Percentiles rank a stretch among this genome's conserved stretches.
Evolutionary conservation across 2,888 invertebrate species (phyloP).

Genomic region (Seira ritae): DNA sequence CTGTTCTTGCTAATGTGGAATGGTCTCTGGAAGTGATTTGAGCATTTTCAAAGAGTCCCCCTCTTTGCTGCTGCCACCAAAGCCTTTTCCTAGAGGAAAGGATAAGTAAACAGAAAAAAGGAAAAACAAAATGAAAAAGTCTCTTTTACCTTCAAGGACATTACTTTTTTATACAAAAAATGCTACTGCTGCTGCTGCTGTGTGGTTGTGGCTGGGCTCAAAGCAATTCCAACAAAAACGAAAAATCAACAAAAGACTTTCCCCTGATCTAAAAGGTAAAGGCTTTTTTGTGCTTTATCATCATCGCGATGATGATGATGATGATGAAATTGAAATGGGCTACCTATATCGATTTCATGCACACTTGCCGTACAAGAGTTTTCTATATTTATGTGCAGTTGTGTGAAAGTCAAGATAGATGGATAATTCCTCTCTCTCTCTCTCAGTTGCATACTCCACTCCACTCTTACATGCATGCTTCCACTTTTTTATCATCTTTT

Average conservation of each 20-base stretch:
- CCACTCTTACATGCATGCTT: not conserved
- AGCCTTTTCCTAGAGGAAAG: not conserved
- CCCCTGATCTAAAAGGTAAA: not conserved
- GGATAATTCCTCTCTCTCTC: not conserved
- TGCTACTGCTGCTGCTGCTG: not conserved
- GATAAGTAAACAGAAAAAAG: constrained; percentile 21
- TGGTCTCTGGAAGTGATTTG: not conserved
- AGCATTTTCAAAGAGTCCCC: not conserved
- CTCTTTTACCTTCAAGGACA: constrained; percentile 48
- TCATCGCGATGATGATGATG: not conserved
- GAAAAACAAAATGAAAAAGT: constrained; percentile 41
- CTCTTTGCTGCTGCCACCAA: not conserved
- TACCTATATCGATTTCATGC: not conserved
- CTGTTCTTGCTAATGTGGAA: not conserved
- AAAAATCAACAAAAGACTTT: constrained; percentile 38
- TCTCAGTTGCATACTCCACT: not conserved
- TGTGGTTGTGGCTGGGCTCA: constrained; percentile 8
- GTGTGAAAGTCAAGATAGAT: constrained; percentile 39
- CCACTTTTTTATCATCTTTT: not conserved
- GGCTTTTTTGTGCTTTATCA: not conserved
- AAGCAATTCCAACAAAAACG: constrained; percentile 5
- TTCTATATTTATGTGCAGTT: not conserved
- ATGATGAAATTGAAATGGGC: not conserved
- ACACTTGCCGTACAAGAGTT: too few species aligned
- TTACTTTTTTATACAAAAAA: constrained; percentile 13